phyloP scores from a whole-genome alignment of 2,888 invertebrate genomes.

The Heptascelio sp. region DNA sequence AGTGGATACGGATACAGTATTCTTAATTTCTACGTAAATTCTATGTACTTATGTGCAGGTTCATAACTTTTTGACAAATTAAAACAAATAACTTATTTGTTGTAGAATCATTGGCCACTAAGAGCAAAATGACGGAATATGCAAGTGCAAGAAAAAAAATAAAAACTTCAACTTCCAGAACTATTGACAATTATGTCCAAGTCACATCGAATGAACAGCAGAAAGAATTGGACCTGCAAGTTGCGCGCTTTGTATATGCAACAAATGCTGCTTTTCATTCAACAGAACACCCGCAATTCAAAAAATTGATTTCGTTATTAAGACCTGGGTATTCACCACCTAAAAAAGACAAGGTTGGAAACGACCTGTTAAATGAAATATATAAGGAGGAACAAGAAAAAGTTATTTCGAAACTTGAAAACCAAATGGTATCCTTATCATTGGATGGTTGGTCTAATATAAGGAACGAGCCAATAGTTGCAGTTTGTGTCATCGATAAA shows the following conservation, averaged over 20 bases:
- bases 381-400: not conserved
- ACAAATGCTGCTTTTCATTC: not conserved
- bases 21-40: too few species aligned
- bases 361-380: not conserved
- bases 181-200: not conserved
- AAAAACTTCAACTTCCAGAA: not conserved
- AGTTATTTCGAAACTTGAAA: not conserved
- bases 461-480: conserved; percentile 32
- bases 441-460: conserved; percentile 33
- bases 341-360: not conserved
- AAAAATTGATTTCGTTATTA: not conserved
- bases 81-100: too few species aligned
- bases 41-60: too few species aligned
- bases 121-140: not conserved
- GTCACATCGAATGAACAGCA: not conserved
- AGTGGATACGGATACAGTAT: too few species aligned
- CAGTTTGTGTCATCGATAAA: conserved; percentile 30
- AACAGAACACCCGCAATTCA: not conserved
- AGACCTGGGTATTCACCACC: not conserved
- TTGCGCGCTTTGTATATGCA: not conserved
- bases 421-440: not conserved
- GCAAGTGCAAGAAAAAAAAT: not conserved
- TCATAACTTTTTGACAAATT: too few species aligned
- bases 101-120: not conserved
- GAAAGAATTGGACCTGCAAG: not conserved